These are phyloP conservation scores for Pterostichus madidus DNA, from an alignment of 2,888 invertebrate genomes.

Conservation along the genomic window DNA sequence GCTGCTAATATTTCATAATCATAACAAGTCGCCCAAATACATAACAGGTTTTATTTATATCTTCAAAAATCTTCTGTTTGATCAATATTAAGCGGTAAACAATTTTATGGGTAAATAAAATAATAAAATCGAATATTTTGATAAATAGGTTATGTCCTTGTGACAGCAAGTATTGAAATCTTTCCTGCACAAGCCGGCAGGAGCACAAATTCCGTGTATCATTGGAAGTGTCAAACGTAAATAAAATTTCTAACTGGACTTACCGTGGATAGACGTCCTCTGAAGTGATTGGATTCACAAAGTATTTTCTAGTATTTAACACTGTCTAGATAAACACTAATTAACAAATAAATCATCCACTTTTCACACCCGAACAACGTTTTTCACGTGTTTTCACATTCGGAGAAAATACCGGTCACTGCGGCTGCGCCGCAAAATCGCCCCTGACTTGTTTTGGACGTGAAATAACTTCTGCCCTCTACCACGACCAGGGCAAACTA, in stretches of 20 bases:
- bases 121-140: conserved; percentile 44
- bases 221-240: conserved; percentile 7
- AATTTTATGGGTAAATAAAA: neutral
- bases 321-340: conserved; percentile 56
- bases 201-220: conserved; percentile 22
- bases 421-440: conserved; percentile 43
- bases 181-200: conserved; percentile 51
- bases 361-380: conserved; percentile 64
- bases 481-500: neutral
- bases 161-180: conserved; percentile 24
- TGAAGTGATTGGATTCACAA: neutral
- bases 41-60: neutral
- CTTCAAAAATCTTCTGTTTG: neutral
- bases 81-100: conserved; percentile 14
- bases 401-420: conserved; percentile 51
- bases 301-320: conserved; percentile 10
- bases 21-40: too few species aligned
- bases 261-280: neutral
- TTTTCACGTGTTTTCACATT: conserved; percentile 67
- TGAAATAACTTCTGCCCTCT: conserved; percentile 39
- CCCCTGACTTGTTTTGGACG: conserved; percentile 20
- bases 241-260: conserved; percentile 51
- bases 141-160: conserved; percentile 59
- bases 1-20: too few species aligned
- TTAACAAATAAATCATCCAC: conserved; percentile 57